A percentile compares a stretch with the other conserved stretches of the same genome.
phyloP scores from a whole-genome alignment of 2,797 vertebrate species.

The Acestrorhynchus altus region DNA sequence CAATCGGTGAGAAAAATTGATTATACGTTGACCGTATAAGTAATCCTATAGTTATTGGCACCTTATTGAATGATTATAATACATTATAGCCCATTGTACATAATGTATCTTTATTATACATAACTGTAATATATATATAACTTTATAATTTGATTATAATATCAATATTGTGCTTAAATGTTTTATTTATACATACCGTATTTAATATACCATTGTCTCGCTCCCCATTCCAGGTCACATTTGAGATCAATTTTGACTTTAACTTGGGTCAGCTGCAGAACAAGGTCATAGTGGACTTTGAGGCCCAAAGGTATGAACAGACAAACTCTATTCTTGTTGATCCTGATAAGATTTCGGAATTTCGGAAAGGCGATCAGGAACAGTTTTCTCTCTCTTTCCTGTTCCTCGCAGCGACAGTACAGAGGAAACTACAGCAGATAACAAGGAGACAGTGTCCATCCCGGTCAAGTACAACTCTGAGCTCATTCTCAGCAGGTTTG shows the following conservation, averaged over 20 bases:
- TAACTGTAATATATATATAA: too few relatives aligned
- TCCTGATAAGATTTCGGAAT: background rate
- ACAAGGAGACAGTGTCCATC: slow-evolving; percentile 70
- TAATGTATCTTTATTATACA: too few relatives aligned
- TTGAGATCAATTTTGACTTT: slow-evolving; percentile 85
- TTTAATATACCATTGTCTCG: background rate
- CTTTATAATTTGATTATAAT: too few relatives aligned
- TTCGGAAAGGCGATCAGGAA: background rate
- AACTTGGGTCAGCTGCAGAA: slow-evolving; percentile 81
- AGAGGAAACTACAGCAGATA: slow-evolving; percentile 76
- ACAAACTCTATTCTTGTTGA: too few relatives aligned
- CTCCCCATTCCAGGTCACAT: slow-evolving; percentile 75
- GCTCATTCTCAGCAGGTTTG: slow-evolving; percentile 84
- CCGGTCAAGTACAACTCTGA: slow-evolving; percentile 83
- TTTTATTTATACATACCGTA: too few relatives aligned
- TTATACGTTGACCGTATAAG: too few relatives aligned
- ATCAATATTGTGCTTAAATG: too few relatives aligned
- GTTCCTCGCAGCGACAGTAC: slow-evolving; percentile 76
- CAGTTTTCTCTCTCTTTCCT: background rate
- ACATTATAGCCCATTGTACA: too few relatives aligned
- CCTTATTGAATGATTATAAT: too few relatives aligned
- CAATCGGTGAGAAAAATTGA: slow-evolving; percentile 74
- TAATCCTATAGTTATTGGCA: too few relatives aligned
- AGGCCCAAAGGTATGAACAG: slow-evolving; percentile 75
- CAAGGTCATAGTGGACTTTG: slow-evolving; percentile 72